These are phyloP conservation scores for Setophaga petechia DNA, from an alignment of 2,113 vertebrate species.

Conservation along the genomic window DNA sequence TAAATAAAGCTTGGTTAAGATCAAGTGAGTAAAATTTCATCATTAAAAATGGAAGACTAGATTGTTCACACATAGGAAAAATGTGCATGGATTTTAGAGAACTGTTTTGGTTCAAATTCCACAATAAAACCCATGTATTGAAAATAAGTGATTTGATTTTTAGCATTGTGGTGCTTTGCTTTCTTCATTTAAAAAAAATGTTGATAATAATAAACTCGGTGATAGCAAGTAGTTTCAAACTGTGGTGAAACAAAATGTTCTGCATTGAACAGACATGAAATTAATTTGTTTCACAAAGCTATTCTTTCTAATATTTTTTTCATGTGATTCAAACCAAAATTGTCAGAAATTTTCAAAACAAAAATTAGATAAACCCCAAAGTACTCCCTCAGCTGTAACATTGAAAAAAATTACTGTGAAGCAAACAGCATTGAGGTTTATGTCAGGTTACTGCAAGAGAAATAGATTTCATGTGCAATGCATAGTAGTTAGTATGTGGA, in stretches of 20 bases:
- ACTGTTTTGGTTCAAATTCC: neutral
- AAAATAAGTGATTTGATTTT: neutral
- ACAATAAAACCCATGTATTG: neutral
- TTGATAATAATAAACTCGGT: neutral
- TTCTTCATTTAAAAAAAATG: neutral
- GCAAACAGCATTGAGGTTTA: neutral
- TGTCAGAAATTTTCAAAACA: neutral
- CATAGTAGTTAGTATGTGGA: neutral
- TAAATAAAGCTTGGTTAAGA: neutral
- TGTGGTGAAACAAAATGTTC: neutral
- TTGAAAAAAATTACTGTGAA: neutral
- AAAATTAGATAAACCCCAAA: neutral
- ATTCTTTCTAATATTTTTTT: neutral
- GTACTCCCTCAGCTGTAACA: neutral
- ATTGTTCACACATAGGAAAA: neutral
- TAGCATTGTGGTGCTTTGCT: neutral
- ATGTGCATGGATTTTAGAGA: neutral
- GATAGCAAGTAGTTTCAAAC: neutral
- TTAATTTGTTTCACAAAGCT: neutral
- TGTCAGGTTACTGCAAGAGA: neutral
- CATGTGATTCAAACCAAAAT: neutral
- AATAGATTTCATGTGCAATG: neutral
- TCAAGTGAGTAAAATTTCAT: neutral
- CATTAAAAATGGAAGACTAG: neutral
- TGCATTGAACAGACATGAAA: neutral